Evolutionary conservation across 2,797 vertebrate species (phyloP).

Genomic region (Crypturellus tataupa): DNA sequence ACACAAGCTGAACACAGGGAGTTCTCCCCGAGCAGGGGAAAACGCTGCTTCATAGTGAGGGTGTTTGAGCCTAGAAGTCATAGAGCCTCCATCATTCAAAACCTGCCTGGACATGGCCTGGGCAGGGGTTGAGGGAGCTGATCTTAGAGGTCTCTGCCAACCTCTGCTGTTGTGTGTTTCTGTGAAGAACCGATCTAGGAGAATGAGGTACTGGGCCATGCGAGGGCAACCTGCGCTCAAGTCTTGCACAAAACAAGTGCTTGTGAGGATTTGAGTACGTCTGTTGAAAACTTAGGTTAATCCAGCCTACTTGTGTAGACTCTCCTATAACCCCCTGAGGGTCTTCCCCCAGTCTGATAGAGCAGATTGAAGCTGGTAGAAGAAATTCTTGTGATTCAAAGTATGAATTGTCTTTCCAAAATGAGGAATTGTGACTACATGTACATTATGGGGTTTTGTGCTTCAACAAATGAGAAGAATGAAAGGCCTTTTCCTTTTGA

Average conservation of each 20-base stretch:
- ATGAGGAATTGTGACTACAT: background rate
- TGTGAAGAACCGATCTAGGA: background rate
- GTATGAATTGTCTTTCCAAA: background rate
- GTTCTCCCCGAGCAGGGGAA: background rate
- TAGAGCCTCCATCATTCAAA: background rate
- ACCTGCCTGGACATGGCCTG: accelerated
- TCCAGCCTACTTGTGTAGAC: background rate
- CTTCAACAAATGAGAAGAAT: background rate
- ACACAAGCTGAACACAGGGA: background rate
- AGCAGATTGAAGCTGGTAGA: background rate
- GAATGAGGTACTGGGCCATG: background rate
- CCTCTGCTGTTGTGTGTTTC: background rate
- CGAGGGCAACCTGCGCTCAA: background rate
- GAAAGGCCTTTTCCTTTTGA: background rate
- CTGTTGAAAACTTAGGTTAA: background rate
- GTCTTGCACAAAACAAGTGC: background rate
- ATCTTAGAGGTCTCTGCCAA: background rate
- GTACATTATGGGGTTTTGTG: background rate
- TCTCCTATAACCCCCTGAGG: background rate
- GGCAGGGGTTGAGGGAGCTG: background rate
- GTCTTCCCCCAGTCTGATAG: background rate
- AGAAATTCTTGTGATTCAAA: background rate
- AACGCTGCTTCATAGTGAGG: background rate
- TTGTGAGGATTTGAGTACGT: background rate
- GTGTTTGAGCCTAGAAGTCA: background rate